Percentiles rank a stretch among this genome's conserved stretches.
phyloP scores from a whole-genome alignment of 2,888 invertebrate genomes.

The Stenoptilia bipunctidactyla region DNA sequence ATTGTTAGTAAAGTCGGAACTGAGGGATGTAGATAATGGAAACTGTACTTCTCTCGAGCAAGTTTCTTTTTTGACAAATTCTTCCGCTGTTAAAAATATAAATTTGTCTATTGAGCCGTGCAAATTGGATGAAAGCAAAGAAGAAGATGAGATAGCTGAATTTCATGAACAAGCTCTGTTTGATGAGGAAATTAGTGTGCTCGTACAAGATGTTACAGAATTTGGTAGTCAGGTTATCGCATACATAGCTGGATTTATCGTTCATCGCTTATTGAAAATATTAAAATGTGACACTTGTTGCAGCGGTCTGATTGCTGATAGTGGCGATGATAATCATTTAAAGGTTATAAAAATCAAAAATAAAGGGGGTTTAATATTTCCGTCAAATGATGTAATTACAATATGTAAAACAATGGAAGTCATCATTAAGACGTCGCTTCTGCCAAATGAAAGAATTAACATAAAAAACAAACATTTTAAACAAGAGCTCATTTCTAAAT shows the following conservation, averaged over 20 bases:
- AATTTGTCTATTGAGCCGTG: constrained; percentile 5
- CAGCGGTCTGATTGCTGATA: constrained; percentile 8
- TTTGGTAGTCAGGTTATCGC: constrained; percentile 7
- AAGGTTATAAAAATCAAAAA: constrained; percentile 11
- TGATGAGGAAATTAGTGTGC: constrained; percentile 9
- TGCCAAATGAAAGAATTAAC: constrained; percentile 2
- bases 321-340: constrained; percentile 1
- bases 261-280: constrained; percentile 12
- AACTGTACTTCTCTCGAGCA: constrained; percentile 11
- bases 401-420: constrained; percentile 12
- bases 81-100: constrained; percentile 9
- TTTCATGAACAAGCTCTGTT: constrained; percentile 5
- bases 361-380: constrained; percentile 15
- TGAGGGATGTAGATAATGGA: constrained; percentile 6
- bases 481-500: constrained; percentile 2
- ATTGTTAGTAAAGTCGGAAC: constrained; percentile 11
- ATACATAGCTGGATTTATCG: constrained; percentile 15
- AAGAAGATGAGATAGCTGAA: constrained; percentile 2
- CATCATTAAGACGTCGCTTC: constrained; percentile 2
- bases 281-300: constrained; percentile 13
- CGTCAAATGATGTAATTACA: constrained; percentile 13
- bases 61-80: constrained; percentile 9
- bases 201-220: constrained; percentile 6
- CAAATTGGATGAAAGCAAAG: constrained; percentile 1
- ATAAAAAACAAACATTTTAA: constrained; percentile 2